These are phyloP conservation scores for Erynnis tages DNA, from an alignment of 2,888 invertebrate species.

Conservation along the genomic window DNA sequence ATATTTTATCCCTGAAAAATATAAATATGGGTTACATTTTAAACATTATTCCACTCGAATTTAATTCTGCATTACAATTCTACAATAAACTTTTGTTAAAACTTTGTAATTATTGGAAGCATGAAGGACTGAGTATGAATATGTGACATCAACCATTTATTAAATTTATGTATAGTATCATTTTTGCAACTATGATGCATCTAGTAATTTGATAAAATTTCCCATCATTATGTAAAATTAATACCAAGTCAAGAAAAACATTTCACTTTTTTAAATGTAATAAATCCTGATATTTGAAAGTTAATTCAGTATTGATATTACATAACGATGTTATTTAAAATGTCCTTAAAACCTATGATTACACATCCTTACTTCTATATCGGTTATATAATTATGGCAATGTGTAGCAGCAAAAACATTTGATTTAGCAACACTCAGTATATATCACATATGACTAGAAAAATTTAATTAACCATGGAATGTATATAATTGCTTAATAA, in stretches of 20 bases:
- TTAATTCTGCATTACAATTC: neutral
- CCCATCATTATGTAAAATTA: slow-evolving; percentile 18
- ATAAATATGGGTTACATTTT: slow-evolving; percentile 7
- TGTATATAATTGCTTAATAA: neutral
- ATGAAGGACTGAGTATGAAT: slow-evolving; percentile 22
- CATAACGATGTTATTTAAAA: slow-evolving; percentile 19
- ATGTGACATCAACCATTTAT: slow-evolving; percentile 6
- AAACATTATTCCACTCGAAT: neutral
- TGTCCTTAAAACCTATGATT: slow-evolving; percentile 23
- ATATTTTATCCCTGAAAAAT: slow-evolving; percentile 8
- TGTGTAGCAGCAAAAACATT: slow-evolving; percentile 11
- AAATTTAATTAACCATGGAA: slow-evolving; percentile 6
- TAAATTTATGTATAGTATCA: neutral
- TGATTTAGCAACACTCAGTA: slow-evolving; percentile 11
- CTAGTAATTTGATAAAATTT: slow-evolving; percentile 11
- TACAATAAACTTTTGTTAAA: neutral
- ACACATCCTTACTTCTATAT: slow-evolving; percentile 19
- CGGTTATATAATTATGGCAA: slow-evolving; percentile 20
- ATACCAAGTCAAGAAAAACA: neutral
- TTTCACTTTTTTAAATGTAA: neutral
- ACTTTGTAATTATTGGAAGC: slow-evolving; percentile 18
- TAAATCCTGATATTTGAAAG: too few relatives aligned
- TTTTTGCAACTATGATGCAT: slow-evolving; percentile 26
- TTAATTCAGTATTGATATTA: slow-evolving; percentile 10
- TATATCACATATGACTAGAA: slow-evolving; percentile 25